Evolutionary conservation across 2,797 vertebrate species (phyloP).

Genomic region (Brachymystax lenok): DNA sequence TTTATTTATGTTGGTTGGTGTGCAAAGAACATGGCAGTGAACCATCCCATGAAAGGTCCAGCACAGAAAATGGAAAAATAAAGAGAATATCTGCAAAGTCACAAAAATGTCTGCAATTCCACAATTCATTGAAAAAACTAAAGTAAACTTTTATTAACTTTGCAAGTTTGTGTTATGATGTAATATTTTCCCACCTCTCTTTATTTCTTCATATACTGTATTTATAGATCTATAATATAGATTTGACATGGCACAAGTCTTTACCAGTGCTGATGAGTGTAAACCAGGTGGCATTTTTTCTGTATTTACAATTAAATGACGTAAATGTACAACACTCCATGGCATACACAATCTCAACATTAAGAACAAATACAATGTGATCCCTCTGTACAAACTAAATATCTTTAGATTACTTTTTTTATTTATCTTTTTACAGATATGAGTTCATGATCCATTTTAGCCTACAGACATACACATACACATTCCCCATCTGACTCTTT

Average conservation of each 20-base stretch:
- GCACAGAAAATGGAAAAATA: slow-evolving; percentile 76
- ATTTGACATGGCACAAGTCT: slow-evolving; percentile 86
- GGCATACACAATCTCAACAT: slow-evolving; percentile 89
- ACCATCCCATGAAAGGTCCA: slow-evolving; percentile 75
- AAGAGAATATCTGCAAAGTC: slow-evolving; percentile 59
- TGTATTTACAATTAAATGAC: slow-evolving; percentile 94
- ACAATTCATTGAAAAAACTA: slow-evolving; percentile 80
- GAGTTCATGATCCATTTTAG: slow-evolving; percentile 85
- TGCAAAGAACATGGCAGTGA: slow-evolving; percentile 89
- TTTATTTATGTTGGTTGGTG: slow-evolving; percentile 81
- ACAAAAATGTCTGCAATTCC: slow-evolving; percentile 70
- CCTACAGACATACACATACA: slow-evolving; percentile 75
- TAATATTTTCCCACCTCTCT: slow-evolving; percentile 57
- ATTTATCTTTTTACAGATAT: slow-evolving; percentile 76
- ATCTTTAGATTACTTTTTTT: slow-evolving; percentile 86
- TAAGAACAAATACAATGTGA: slow-evolving; percentile 87
- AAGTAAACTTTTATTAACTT: slow-evolving; percentile 77
- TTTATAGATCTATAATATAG: slow-evolving; percentile 74
- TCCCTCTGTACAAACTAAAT: slow-evolving; percentile 94
- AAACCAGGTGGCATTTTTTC: slow-evolving; percentile 82
- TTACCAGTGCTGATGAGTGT: slow-evolving; percentile 90
- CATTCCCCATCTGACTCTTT: slow-evolving; percentile 74
- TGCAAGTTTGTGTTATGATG: slow-evolving; percentile 64
- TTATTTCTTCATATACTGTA: slow-evolving; percentile 59
- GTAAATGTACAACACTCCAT: slow-evolving; percentile 95